phyloP scores from a whole-genome alignment of 2,888 invertebrate species.

The Fissipunctia ypsillon region DNA sequence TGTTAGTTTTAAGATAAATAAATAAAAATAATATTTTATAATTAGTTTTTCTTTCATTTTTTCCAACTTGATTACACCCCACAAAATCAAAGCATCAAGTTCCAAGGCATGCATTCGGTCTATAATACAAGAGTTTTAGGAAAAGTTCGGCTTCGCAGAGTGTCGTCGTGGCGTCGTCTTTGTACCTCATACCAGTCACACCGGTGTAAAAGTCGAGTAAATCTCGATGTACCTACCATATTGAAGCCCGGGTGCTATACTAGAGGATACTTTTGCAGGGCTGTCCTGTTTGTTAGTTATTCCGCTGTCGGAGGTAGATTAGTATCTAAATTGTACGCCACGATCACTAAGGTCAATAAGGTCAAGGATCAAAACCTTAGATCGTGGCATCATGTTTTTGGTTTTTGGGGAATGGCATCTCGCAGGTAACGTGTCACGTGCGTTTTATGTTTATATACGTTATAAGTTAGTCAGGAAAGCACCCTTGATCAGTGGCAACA shows the following conservation, averaged over 20 bases:
- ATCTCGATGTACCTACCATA: not conserved
- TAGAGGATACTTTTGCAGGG: too few relatives aligned
- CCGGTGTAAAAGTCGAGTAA: not conserved
- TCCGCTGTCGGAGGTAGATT: not conserved
- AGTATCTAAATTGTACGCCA: too few relatives aligned
- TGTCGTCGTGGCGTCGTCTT: too few relatives aligned
- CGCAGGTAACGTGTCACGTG: too few relatives aligned
- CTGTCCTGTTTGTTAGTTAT: not conserved
- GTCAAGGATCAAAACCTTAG: too few relatives aligned
- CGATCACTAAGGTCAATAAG: too few relatives aligned
- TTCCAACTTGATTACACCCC: not conserved
- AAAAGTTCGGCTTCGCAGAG: not conserved
- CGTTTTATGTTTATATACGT: too few relatives aligned
- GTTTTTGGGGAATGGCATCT: too few relatives aligned
- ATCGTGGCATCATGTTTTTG: too few relatives aligned
- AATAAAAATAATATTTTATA: constrained; percentile 20
- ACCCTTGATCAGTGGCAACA: too few relatives aligned
- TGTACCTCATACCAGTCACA: not conserved
- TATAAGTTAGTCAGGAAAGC: too few relatives aligned
- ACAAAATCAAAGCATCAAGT: not conserved
- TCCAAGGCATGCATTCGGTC: not conserved
- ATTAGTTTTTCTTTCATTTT: constrained; percentile 8
- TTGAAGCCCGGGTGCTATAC: not conserved
- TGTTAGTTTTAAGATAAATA: constrained; percentile 61
- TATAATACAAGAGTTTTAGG: not conserved